These are phyloP conservation scores for Poeciliopsis infans DNA, from an alignment of 2,797 vertebrate species.

Conservation along the genomic window DNA sequence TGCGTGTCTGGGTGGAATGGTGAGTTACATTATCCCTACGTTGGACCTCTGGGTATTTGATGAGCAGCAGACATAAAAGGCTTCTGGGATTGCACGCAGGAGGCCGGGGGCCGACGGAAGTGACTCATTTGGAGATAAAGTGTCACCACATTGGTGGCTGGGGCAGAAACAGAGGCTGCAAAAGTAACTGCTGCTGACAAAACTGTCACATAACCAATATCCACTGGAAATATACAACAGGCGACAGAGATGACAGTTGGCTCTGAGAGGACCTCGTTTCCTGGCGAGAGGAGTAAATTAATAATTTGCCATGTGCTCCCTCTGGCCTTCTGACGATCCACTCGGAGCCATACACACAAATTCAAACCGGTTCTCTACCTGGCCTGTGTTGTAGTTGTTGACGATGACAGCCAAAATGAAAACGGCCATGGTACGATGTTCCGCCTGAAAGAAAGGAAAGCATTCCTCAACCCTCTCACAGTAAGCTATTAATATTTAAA, in stretches of 20 bases:
- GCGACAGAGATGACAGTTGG: constrained; percentile 33
- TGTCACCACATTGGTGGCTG: constrained; percentile 41
- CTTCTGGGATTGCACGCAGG: constrained; percentile 49
- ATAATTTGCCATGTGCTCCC: constrained; percentile 3
- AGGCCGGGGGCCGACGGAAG: constrained; percentile 29
- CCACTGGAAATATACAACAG: constrained; percentile 49
- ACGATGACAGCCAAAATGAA: constrained; percentile 98
- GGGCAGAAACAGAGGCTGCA: constrained; percentile 45
- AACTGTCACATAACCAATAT: constrained; percentile 65
- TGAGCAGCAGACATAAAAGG: constrained; percentile 52
- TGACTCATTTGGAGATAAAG: constrained; percentile 57
- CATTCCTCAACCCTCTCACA: background rate
- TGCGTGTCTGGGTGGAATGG: constrained; percentile 30
- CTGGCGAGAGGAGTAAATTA: constrained; percentile 36
- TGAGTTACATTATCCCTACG: constrained; percentile 46
- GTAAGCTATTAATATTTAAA: background rate
- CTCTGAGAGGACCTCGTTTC: constrained; percentile 25
- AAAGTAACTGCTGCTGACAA: constrained; percentile 55
- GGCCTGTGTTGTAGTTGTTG: constrained; percentile 95
- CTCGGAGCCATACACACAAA: background rate
- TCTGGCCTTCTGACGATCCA: background rate
- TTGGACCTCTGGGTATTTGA: constrained; percentile 36
- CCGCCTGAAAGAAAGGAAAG: constrained; percentile 82
- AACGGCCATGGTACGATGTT: constrained; percentile 97
- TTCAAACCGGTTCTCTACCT: constrained; percentile 77